Evolutionary conservation across 1,140 invertebrate species (phyloP).

Genomic region (Orchesella cincta): DNA sequence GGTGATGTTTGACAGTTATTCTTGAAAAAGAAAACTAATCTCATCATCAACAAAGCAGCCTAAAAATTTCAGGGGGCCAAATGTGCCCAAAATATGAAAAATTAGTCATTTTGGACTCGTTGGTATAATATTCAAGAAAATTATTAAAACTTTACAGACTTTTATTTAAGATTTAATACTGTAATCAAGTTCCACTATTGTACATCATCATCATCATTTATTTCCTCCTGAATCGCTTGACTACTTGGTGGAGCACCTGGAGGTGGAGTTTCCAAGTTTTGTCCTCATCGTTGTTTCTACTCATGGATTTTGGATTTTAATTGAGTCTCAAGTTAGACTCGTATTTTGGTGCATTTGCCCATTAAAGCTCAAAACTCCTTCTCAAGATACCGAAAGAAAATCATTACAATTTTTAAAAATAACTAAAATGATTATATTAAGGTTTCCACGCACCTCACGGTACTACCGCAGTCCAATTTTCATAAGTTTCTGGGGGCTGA

Average conservation of each 20-base stretch:
- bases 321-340: constrained; percentile 78
- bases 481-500: constrained; percentile 82
- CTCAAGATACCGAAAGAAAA: constrained; percentile 52
- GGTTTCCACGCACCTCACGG: constrained; percentile 68
- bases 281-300: constrained; percentile 32
- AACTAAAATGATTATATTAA: background rate
- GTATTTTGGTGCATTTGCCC: constrained; percentile 75
- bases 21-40: too few relatives aligned
- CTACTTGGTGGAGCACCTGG: constrained; percentile 54
- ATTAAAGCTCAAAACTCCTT: constrained; percentile 90
- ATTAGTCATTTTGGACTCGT: too few relatives aligned
- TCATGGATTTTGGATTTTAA: constrained; percentile 52
- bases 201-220: too few relatives aligned
- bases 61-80: too few relatives aligned
- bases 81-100: too few relatives aligned
- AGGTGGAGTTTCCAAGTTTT: constrained; percentile 53
- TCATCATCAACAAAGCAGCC: too few relatives aligned
- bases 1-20: too few relatives aligned
- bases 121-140: too few relatives aligned
- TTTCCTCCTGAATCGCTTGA: too few relatives aligned
- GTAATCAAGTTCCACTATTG: too few relatives aligned
- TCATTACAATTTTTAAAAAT: background rate
- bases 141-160: too few relatives aligned
- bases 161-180: too few relatives aligned
- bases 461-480: constrained; percentile 88